Base-by-base conservation (phyloP, 2,113 vertebrate genomes). In the Guaruba guarouba region DNA sequence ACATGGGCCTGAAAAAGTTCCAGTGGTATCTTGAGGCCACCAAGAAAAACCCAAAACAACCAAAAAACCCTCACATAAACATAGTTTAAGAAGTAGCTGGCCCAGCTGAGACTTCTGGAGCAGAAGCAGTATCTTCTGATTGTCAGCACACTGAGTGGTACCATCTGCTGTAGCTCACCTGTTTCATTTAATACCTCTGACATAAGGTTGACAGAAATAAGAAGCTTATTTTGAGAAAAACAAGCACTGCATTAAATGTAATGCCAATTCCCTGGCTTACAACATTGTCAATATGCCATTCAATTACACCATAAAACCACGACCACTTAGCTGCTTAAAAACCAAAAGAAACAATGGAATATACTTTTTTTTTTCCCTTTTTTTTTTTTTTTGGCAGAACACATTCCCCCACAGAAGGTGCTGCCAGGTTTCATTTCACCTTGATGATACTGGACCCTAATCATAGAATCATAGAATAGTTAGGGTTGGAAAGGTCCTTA, bases 261-360 rank as follows among this genome's bases (percentile, higher is more conserved):
- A 73, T 48, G 66, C 18, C 33, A 66, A 41, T 49, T 69, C 35
- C 20, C 25, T 57, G 10, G 9, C n/a, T 80, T 79, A 63, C 52
- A 85, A 1, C 0, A 0, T 10, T 52, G 48, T 33, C 62, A 88
- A 69, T 20, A 77, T 4, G 5, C 31, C 7, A 37, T 55, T 46
- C 25, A 28, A 27, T 66, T 49, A 14, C 6, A 44, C 13, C 31
- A 66, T 20, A 83, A 82, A 82, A 57, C 3, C 31, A 52, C 10
- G 20, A 37, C 12, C 11, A 23, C 2, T 66, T 28, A 44, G 23
- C 39, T 57, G 27, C 29, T 68, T 68, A 43, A 73, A 73, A 75
- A 49, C 1, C 7, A 64, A 61, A 25, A 63, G 1, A 23, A 85
- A 51, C 4, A 27, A 13, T 23, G n/a, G 44, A 86, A 70, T 23